Base-by-base conservation (phyloP, 2,888 invertebrate genomes). In the Acleris sparsana region DNA sequence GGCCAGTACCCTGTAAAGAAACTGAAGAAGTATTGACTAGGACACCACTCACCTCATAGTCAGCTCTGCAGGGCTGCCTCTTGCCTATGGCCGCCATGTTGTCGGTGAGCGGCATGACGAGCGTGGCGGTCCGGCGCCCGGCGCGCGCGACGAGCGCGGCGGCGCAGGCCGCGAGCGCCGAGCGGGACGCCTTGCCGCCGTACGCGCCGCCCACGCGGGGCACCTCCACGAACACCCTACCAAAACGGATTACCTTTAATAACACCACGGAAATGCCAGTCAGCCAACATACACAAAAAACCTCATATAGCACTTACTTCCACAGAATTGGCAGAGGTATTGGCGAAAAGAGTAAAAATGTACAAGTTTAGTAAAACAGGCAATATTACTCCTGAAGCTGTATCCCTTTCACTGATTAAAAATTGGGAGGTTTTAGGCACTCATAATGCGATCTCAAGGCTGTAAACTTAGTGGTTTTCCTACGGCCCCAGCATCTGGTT, bases 171-270 rank as follows among this genome's bases (percentile, higher is more conserved):
- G 93, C 75, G 4, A 93, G 86, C 1, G 92, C 75, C 1, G 94
- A 90, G n/a, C 96, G 93, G 0, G 94, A 93, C 46, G 95, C 95
- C 83, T 98, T 98, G 0, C 93, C 94, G 0, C 98, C 98, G 79
- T 96, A 98, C 0, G 91, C 96, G 13, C 98, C 98, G 2, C 98
- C 98, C 3, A 97, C 73, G 49, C 97, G 94, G 5, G 94, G 93
- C 0, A 97, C 95, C 52, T 90, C 86, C 0, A 97, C 88, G 70
- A 96, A 94, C n/a, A 97, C 93, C 56, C 97, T 96, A 25, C 58
- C 51, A 13, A 6, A 46, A 46, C 39, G 4, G 13, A 33, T 11
- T 11, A 11, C 11, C 33, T 33, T 33, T 11, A 3, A 33, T 9
- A 25, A 25, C 25, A 25, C 25, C 25, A 22, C 3, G 3, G 3